Evolutionary conservation across 2,113 vertebrate species (phyloP), one percentile per base, ranked within the genome.

Genomic region (Rhea americana): DNA sequence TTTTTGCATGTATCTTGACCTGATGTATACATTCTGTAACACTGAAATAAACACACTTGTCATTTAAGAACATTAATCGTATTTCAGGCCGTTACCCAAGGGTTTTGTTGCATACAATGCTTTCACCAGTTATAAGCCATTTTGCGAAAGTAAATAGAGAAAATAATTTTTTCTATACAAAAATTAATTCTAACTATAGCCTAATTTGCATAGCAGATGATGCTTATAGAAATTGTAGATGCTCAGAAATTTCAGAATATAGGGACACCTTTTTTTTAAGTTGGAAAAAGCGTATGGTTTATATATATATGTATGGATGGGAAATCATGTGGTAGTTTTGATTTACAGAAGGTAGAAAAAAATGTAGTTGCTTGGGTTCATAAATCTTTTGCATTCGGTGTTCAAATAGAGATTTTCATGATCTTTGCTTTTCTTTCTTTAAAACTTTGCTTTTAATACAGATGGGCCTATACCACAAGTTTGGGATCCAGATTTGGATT

Each of bases 261-360:
- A 75, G 58, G 66, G 85, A 83, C 0, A 3, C 6, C 70, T 92
- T 50, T 81, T 90, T 86, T 56, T 89, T 86, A 81, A 84, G 77
- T 76, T 87, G 70, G 70, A 6, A 39, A 91, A 95, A 85, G 78
- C 87, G 94, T 92, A 89, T 95, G 91, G 92, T 35, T 35, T 35
- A 35, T 35, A 35, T 35, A 35, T 53, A 20, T 79, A 63, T 91
- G 37, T 83, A 87, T 70, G 90, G 83, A 86, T 5, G 81, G 93
- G 94, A 95, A 94, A 94, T 93, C 93, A 88, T 95, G 94, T 73
- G 85, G 85, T 76, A 95, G 83, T 87, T 94, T 91, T 91, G 77
- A 94, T 82, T 90, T 79, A 75, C 41, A 66, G 56, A 91, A 75
- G 55, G 21, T 37, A 66, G 75, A 87, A 76, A 94, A 94, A 91